These are phyloP conservation scores for Tetragonula carbonaria DNA, from an alignment of 2,888 invertebrate species.

Conservation along the genomic window DNA sequence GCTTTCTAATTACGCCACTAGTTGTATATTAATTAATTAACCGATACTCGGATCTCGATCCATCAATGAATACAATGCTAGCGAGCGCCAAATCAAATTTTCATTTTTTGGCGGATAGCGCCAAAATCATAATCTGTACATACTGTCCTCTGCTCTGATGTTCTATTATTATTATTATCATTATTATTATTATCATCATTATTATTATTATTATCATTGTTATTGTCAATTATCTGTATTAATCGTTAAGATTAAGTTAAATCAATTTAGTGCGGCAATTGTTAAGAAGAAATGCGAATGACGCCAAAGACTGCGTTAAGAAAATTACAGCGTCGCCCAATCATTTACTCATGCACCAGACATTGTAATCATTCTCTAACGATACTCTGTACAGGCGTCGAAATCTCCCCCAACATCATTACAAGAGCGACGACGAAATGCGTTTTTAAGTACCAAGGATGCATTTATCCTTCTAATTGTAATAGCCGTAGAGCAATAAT, in stretches of 20 bases:
- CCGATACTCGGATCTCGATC: constrained; percentile 47
- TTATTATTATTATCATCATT: too few relatives aligned
- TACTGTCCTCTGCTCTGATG: constrained; percentile 30
- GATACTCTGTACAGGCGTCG: constrained; percentile 36
- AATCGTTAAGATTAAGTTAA: constrained; percentile 22
- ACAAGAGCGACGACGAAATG: constrained; percentile 2
- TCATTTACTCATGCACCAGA: neutral
- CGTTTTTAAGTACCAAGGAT: constrained; percentile 67
- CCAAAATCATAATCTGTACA: constrained; percentile 54
- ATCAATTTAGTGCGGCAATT: neutral
- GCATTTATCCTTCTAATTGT: constrained; percentile 66
- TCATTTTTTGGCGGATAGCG: constrained; percentile 52
- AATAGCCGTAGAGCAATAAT: constrained; percentile 35
- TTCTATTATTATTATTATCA: neutral
- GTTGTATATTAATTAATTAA: constrained; percentile 53
- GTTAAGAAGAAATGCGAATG: neutral
- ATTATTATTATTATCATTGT: neutral
- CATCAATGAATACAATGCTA: constrained; percentile 74
- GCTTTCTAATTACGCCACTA: constrained; percentile 20
- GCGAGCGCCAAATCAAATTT: constrained; percentile 77
- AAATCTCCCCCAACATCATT: neutral
- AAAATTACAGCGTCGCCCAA: constrained; percentile 9
- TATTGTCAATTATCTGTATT: neutral
- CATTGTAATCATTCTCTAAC: constrained; percentile 2
- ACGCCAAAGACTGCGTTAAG: constrained; percentile 35